phyloP scores from a whole-genome alignment of 2,888 invertebrate genomes.

The Lysandra coridon region DNA sequence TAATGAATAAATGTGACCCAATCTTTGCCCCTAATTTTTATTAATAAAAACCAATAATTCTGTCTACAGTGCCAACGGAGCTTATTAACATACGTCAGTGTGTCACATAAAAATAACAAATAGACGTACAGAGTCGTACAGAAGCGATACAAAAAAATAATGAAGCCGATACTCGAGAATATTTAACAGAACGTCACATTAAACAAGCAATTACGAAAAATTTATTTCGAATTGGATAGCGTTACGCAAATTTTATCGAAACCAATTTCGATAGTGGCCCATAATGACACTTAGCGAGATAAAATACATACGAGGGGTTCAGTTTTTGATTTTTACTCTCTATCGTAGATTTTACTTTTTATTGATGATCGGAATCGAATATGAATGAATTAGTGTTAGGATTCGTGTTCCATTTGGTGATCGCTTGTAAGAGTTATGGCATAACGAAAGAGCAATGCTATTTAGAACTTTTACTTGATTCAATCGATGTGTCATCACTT shows the following conservation, averaged over 20 bases:
- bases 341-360: constrained; percentile 30
- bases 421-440: not conserved
- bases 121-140: constrained; percentile 41
- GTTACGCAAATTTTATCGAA: constrained; percentile 69
- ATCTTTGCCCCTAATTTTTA: not conserved
- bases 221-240: constrained; percentile 65
- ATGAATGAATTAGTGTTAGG: not conserved
- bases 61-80: constrained; percentile 32
- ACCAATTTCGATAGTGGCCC: constrained; percentile 73
- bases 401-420: not conserved
- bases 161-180: constrained; percentile 43
- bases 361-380: constrained; percentile 22
- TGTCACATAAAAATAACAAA: constrained; percentile 46
- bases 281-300: constrained; percentile 61
- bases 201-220: constrained; percentile 67
- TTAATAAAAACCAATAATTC: not conserved
- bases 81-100: constrained; percentile 50
- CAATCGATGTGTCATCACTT: not conserved
- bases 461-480: not conserved
- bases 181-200: constrained; percentile 56
- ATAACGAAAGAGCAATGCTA: not conserved
- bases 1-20: not conserved
- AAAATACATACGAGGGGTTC: constrained; percentile 62
- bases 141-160: constrained; percentile 42
- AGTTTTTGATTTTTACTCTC: constrained; percentile 57